Conservation (phyloP, 1,140 invertebrate species). For the honey bee (Apis mellifera) region DNA sequence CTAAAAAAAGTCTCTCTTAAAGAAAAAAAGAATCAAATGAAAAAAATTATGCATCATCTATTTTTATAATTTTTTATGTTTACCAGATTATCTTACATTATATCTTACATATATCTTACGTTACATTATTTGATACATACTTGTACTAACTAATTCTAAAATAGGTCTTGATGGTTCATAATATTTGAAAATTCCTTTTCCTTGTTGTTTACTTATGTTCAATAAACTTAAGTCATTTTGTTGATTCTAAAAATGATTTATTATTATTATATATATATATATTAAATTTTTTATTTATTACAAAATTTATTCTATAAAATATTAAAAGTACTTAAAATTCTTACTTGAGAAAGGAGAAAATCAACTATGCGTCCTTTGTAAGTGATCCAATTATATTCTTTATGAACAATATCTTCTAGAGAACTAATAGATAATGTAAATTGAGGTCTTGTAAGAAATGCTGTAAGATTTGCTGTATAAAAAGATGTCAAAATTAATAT, state of each 20-base stretch:
- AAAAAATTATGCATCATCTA: neutral
- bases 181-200: constrained; percentile 35
- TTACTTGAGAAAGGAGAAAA: constrained; percentile 84
- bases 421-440: constrained; percentile 89
- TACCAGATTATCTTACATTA: too few species aligned
- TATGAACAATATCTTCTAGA: constrained; percentile 86
- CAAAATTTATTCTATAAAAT: neutral
- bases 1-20: constrained; percentile 84
- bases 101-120: neutral
- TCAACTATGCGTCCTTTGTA: constrained; percentile 86
- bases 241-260: constrained; percentile 17
- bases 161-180: constrained; percentile 53
- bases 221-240: constrained; percentile 43
- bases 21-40: neutral
- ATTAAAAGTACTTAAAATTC: constrained; percentile 36
- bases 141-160: constrained; percentile 51
- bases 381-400: constrained; percentile 86
- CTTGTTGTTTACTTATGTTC: constrained; percentile 36
- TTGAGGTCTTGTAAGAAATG: constrained; percentile 91
- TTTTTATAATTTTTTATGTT: too few species aligned
- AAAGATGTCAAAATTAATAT: constrained; percentile 94
- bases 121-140: constrained; percentile 44
- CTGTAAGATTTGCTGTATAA: constrained; percentile 95
- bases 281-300: neutral
- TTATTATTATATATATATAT: too few species aligned